phyloP scores from a whole-genome alignment of 2,113 vertebrate genomes.

The Pelusios castaneus region DNA sequence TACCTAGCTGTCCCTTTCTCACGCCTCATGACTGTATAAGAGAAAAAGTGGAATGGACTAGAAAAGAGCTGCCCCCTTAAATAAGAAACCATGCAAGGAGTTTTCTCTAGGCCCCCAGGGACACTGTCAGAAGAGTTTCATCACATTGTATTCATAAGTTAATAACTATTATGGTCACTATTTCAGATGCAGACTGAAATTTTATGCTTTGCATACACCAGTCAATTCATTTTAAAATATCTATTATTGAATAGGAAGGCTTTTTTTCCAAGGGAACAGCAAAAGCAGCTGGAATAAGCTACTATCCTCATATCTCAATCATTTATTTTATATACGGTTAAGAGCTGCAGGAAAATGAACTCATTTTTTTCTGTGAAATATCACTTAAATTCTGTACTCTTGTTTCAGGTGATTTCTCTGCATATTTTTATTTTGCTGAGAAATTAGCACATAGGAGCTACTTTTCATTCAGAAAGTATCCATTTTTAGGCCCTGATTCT shows the following conservation, averaged over 20 bases:
- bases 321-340: neutral
- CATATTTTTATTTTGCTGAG: neutral
- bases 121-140: neutral
- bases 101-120: neutral
- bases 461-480: neutral
- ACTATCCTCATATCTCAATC: neutral
- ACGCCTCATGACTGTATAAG: neutral
- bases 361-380: neutral
- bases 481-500: neutral
- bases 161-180: neutral
- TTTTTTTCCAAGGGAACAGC: neutral
- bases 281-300: neutral
- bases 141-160: neutral
- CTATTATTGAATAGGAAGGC: neutral
- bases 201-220: neutral
- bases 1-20: neutral
- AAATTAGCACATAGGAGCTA: neutral
- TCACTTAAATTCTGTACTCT: neutral
- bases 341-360: neutral
- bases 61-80: neutral
- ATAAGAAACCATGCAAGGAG: neutral
- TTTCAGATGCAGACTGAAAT: slow-evolving; percentile 10
- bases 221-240: neutral
- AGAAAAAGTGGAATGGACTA: neutral
- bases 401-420: neutral